phyloP scores from a whole-genome alignment of 2,113 vertebrate species.

The Pogonocichla stellata region DNA sequence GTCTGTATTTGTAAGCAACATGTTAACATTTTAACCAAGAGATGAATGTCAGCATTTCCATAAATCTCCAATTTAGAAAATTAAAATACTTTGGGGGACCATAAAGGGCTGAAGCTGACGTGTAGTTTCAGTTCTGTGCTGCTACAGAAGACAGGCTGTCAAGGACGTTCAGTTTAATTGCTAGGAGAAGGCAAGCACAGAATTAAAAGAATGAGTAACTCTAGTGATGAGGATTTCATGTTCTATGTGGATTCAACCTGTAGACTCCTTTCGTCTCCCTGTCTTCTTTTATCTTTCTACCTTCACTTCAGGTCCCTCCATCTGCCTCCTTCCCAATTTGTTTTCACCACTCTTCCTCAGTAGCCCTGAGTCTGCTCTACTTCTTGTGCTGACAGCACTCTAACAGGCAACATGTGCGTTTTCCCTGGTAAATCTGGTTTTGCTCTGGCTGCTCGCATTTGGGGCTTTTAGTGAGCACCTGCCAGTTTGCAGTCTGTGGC shows the following conservation, averaged over 20 bases:
- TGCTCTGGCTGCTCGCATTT: background rate
- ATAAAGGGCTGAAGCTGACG: background rate
- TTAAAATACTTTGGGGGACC: conserved; percentile 32
- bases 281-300: background rate
- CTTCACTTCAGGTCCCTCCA: background rate
- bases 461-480: conserved; percentile 2
- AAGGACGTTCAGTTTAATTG: conserved; percentile 43
- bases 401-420: background rate
- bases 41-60: conserved; percentile 58
- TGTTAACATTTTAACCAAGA: background rate
- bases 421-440: background rate
- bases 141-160: conserved; percentile 6
- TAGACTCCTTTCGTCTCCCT: background rate
- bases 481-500: conserved; percentile 1
- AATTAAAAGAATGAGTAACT: conserved; percentile 1
- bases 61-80: conserved; percentile 56
- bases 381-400: background rate
- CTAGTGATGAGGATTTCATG: background rate
- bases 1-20: conserved; percentile 29
- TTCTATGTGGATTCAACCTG: background rate
- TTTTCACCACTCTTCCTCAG: background rate
- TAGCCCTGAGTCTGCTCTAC: background rate
- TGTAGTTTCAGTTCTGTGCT: conserved; percentile 18
- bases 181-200: background rate
- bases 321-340: background rate